These are phyloP conservation scores for Cremastinae sp. DNA, from an alignment of 2,888 invertebrate species.

Conservation along the genomic window DNA sequence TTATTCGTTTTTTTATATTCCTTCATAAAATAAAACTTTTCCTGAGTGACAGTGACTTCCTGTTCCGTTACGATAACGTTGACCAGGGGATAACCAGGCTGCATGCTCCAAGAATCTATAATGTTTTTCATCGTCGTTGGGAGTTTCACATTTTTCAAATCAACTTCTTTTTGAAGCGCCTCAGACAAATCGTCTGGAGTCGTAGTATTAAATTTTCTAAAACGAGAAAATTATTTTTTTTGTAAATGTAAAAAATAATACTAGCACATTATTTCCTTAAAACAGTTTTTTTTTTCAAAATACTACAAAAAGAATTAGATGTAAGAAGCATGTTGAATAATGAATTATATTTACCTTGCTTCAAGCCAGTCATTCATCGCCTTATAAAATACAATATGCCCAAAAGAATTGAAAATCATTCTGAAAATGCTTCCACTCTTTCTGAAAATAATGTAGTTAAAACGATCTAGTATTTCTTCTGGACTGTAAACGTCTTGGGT, in stretches of 20 bases:
- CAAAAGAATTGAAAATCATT: constrained; percentile 86
- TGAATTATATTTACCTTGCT: constrained; percentile 79
- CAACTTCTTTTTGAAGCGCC: constrained; percentile 71
- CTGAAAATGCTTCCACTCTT: constrained; percentile 85
- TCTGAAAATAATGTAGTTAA: constrained; percentile 86
- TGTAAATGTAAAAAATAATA: no score
- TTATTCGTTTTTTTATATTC: not conserved
- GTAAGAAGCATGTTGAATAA: not conserved
- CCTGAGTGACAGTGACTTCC: constrained; percentile 62
- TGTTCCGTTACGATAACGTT: constrained; percentile 74
- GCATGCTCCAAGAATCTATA: constrained; percentile 84
- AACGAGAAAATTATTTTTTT: not conserved
- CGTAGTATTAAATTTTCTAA: constrained; percentile 66
- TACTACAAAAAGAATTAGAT: not conserved
- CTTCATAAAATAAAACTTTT: constrained; percentile 67
- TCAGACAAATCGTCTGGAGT: constrained; percentile 68
- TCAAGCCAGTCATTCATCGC: constrained; percentile 83
- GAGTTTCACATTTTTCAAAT: constrained; percentile 74
- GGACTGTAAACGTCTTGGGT: constrained; percentile 82
- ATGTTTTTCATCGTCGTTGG: constrained; percentile 78
- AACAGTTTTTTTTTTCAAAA: not conserved
- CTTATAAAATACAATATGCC: constrained; percentile 81
- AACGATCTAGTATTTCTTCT: constrained; percentile 83
- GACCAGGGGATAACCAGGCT: constrained; percentile 84
- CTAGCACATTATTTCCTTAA: constrained; percentile 15